Evolutionary conservation across 2,113 vertebrate species (phyloP).

Genomic region (Ictalurus punctatus): DNA sequence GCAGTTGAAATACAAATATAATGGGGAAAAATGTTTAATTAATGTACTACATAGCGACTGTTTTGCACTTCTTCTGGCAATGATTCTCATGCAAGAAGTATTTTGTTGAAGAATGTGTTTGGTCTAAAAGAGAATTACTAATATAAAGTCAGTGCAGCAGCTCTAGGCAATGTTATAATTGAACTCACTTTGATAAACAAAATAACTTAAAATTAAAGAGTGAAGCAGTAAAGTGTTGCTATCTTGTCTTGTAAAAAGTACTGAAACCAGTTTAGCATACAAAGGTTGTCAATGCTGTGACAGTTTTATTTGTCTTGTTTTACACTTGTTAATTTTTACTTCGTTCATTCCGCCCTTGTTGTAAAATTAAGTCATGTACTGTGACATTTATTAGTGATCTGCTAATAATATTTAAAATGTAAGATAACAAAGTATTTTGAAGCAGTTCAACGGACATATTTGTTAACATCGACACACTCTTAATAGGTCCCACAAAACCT

Average conservation of each 20-base stretch:
- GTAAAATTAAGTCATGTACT: not conserved
- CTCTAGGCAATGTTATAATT: not conserved
- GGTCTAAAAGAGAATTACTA: not conserved
- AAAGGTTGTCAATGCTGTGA: not conserved
- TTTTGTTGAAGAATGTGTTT: not conserved
- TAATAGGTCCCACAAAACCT: not conserved
- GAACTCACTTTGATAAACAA: slow-evolving; percentile 1
- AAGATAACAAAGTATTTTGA: not conserved
- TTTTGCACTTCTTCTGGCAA: not conserved
- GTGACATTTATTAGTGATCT: not conserved
- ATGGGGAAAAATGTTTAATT: not conserved
- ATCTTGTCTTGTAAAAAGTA: not conserved
- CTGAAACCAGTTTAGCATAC: not conserved
- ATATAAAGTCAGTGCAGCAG: not conserved
- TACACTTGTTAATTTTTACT: not conserved
- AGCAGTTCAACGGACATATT: not conserved
- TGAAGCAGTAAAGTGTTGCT: not conserved
- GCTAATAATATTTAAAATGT: not conserved
- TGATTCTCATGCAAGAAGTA: not conserved
- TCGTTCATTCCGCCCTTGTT: not conserved
- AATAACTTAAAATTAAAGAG: not conserved
- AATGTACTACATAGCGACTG: not conserved
- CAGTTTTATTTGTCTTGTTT: not conserved
- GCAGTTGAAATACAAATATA: not conserved
- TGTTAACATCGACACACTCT: not conserved